A percentile compares a stretch with the other conserved stretches of the same genome.
These are phyloP conservation scores for Hippopotamus amphibius DNA, from an alignment of 2,113 vertebrate genomes.

Conservation along the genomic window DNA sequence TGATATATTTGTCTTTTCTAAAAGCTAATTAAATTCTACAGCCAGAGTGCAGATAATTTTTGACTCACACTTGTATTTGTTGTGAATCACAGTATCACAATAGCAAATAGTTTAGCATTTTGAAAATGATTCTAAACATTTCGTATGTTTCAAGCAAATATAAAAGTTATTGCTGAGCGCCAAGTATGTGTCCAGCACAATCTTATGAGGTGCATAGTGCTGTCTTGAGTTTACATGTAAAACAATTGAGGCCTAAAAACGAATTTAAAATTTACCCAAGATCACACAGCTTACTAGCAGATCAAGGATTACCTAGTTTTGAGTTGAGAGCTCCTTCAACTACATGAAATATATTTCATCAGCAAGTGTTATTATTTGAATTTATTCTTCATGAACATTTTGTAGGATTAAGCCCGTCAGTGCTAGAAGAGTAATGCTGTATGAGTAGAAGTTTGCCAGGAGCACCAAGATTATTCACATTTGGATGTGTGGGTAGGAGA, in stretches of 20 bases:
- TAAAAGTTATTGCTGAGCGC: background rate
- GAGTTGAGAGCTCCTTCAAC: background rate
- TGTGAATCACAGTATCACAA: background rate
- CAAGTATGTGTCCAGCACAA: background rate
- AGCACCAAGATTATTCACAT: slow-evolving; percentile 69
- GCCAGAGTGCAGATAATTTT: too few relatives aligned
- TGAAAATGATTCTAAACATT: slow-evolving; percentile 11
- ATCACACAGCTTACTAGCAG: background rate
- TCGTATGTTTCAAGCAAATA: background rate
- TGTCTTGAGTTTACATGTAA: background rate
- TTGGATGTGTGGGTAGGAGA: slow-evolving; percentile 53
- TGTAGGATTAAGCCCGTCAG: background rate
- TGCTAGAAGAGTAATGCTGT: slow-evolving; percentile 31
- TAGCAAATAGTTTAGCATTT: background rate
- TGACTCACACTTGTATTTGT: background rate
- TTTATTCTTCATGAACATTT: slow-evolving; percentile 33
- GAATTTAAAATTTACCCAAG: background rate
- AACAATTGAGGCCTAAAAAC: background rate
- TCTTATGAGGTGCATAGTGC: background rate
- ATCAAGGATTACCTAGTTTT: background rate
- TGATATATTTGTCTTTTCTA: too few relatives aligned
- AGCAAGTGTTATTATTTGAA: background rate
- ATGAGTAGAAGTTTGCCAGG: slow-evolving; percentile 57
- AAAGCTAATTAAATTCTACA: too few relatives aligned
- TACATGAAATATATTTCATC: background rate